A percentile compares a stretch with the other conserved stretches of the same genome.
These are phyloP conservation scores for Minunthozetes semirufus DNA, from an alignment of 2,888 invertebrate genomes.

Conservation along the genomic window DNA sequence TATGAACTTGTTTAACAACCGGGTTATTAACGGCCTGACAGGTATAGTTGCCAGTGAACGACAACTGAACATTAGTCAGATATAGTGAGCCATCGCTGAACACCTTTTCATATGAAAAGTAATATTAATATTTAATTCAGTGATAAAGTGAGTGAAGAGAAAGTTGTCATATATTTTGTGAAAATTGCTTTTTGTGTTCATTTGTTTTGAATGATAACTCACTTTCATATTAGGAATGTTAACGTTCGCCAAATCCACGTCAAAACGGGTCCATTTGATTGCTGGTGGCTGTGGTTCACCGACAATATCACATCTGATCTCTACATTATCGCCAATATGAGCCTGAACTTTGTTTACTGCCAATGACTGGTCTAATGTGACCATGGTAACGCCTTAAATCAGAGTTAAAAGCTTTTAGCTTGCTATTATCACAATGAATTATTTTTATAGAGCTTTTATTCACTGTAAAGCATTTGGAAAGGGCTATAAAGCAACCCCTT, in stretches of 20 bases:
- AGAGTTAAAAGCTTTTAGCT: background rate
- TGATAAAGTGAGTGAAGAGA: background rate
- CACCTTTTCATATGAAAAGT: slow-evolving; percentile 49
- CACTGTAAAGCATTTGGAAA: no score
- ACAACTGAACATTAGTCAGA: slow-evolving; percentile 62
- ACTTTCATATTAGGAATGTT: slow-evolving; percentile 54
- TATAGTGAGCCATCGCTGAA: slow-evolving; percentile 68
- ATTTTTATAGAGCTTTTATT: no score
- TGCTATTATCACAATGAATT: background rate
- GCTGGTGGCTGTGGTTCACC: slow-evolving; percentile 61
- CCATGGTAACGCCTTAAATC: slow-evolving; percentile 60
- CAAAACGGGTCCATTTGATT: slow-evolving; percentile 64
- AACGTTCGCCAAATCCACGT: slow-evolving; percentile 58
- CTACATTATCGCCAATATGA: slow-evolving; percentile 66
- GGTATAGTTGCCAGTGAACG: slow-evolving; percentile 69
- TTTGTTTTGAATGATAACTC: slow-evolving; percentile 36
- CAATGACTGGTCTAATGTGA: slow-evolving; percentile 63
- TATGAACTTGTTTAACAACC: slow-evolving; percentile 65
- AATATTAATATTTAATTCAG: background rate
- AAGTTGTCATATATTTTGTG: no score
- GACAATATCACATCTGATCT: slow-evolving; percentile 68
- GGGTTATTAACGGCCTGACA: slow-evolving; percentile 66
- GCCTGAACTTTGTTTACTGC: slow-evolving; percentile 64
- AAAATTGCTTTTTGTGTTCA: background rate
- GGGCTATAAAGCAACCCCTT: no score